phyloP scores from a whole-genome alignment of 2,888 invertebrate genomes.

The Octonoba sinensis region DNA sequence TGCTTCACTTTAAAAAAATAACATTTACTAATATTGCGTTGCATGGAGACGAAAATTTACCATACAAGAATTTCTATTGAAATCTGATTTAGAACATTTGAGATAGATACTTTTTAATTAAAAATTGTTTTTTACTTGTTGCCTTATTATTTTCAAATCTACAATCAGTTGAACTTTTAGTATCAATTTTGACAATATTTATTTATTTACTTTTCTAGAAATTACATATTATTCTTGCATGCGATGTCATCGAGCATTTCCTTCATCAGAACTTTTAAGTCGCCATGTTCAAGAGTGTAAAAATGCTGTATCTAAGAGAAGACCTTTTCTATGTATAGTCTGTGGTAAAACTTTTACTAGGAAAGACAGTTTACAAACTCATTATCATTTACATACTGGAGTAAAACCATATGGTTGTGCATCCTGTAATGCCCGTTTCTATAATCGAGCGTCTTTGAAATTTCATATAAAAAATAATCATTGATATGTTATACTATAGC shows the following conservation, averaged over 20 bases:
- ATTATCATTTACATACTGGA: conserved; percentile 33
- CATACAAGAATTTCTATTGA: no score
- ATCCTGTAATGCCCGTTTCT: conserved; percentile 8
- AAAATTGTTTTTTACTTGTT: no score
- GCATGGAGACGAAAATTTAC: no score
- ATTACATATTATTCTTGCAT: no score
- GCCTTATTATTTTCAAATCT: no score
- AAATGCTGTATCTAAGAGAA: no score
- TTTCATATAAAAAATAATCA: conserved; percentile 15
- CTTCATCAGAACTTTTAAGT: background rate
- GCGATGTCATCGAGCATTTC: background rate
- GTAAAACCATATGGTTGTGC: conserved; percentile 22
- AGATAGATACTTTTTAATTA: no score
- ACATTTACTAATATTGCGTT: no score
- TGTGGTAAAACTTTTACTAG: conserved; percentile 31
- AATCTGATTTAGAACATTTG: no score
- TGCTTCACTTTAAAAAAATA: no score
- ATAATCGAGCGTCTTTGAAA: conserved; percentile 21
- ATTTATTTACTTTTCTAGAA: background rate
- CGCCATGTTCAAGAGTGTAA: background rate
- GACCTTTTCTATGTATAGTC: conserved; percentile 10
- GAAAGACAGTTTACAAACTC: conserved; percentile 31
- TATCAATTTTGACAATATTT: no score
- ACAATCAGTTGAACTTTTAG: no score
- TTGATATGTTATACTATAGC: background rate